Percentiles rank a stretch among this genome's conserved stretches.
These are phyloP conservation scores for Masnerella sp. DNA, from an alignment of 2,888 invertebrate species.

Conservation along the genomic window DNA sequence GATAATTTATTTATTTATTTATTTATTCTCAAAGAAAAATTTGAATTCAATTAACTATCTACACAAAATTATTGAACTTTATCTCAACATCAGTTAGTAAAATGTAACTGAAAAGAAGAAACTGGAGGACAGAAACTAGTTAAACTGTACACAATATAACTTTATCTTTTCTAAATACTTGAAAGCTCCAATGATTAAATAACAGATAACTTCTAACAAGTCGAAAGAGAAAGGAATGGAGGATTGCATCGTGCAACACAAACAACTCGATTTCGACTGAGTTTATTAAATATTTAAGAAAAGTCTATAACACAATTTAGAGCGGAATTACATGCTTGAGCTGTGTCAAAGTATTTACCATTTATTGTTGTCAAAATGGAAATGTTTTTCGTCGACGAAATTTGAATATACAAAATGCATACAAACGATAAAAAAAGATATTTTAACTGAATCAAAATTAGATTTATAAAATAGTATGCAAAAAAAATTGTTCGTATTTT, in stretches of 20 bases:
- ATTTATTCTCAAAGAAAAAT: too few relatives aligned
- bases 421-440: neutral
- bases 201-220: constrained; percentile 12
- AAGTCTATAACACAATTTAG: constrained; percentile 10
- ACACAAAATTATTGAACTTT: too few relatives aligned
- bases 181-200: constrained; percentile 1
- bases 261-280: neutral
- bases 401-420: constrained; percentile 1
- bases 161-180: constrained; percentile 5
- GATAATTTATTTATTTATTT: too few relatives aligned
- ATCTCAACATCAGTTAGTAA: too few relatives aligned
- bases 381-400: neutral
- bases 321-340: constrained; percentile 7
- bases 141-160: constrained; percentile 1
- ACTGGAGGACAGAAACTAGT: neutral
- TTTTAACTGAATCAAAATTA: too few relatives aligned
- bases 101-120: neutral
- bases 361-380: neutral
- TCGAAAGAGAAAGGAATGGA: neutral
- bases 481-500: too few relatives aligned
- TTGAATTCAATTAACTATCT: too few relatives aligned
- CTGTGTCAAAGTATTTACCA: constrained; percentile 1
- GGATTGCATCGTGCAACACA: constrained; percentile 7
- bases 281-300: constrained; percentile 15
- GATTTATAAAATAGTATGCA: too few relatives aligned